Evolutionary conservation across 2,113 vertebrate genomes (phyloP), one percentile per base, ranked within the genome.

Genomic region (Cygnus buccinator): DNA sequence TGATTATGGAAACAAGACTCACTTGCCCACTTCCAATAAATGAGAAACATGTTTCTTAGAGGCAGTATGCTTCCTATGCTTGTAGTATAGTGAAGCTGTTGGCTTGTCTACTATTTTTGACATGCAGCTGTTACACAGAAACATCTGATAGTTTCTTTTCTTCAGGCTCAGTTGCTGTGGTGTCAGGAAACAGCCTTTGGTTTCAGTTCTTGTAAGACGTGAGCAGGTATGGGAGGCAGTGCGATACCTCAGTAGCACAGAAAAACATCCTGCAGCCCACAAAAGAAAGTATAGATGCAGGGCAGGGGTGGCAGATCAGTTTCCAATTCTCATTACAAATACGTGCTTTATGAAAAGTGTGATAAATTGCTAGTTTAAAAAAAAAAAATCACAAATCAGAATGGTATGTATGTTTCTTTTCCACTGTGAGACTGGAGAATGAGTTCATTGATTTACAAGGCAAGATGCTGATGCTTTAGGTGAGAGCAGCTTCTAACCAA

Each of bases 121-220:
- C 20, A 7, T 8, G 92, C 95, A 96, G 96, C 95, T 96, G 96
- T 61, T 87, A 67, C 62, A 44, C 80, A 94, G 95, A 65, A 88
- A 96, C 95, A 93, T 95, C 83, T 94, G 96, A 94, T 65, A 68
- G 95, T 96, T 97, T 97, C 95, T 96, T 52, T 95, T 96, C 90
- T 84, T 25, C 4, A 35, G 84, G 58, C 84, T 82, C 61, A 5
- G 71, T 50, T n/a, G 33, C 37, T 17, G 33, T 0, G 0, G 22
- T 61, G 63, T 74, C 90, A 96, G 94, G 94, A 95, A 96, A 59
- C 85, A 52, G 92, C 48, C 44, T 57, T 76, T 41, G 39, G 73
- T 97, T 90, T 97, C 82, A 17, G 85, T 94, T 96, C 93, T 86
- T 37, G 54, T 63, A 87, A 90, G 68, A 48, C 11, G 19, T 41